These are phyloP conservation scores for Phengaris alcon DNA, from an alignment of 2,888 invertebrate species.

Conservation along the genomic window DNA sequence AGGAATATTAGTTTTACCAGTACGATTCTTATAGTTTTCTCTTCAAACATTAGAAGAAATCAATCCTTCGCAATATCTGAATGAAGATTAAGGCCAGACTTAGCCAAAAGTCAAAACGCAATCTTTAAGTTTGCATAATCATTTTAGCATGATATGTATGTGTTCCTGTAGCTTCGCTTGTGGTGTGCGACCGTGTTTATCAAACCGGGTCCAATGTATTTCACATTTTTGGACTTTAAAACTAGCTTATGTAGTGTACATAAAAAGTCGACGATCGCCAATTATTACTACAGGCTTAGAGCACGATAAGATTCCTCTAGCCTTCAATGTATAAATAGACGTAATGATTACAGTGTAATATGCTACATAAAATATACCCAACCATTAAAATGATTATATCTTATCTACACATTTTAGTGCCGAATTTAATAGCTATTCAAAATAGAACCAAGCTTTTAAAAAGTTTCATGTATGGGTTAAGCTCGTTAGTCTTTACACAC, in stretches of 20 bases:
- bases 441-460: background rate
- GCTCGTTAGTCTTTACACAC: background rate
- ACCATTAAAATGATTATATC: slow-evolving; percentile 6
- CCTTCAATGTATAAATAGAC: background rate
- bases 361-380: slow-evolving; percentile 11
- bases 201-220: slow-evolving; percentile 11
- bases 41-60: no score
- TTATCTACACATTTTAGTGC: background rate
- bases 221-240: background rate
- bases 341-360: slow-evolving; percentile 11
- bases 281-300: background rate
- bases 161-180: background rate
- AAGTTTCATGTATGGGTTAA: slow-evolving; percentile 1
- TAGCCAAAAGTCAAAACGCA: background rate
- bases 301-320: background rate
- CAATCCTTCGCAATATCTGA: no score
- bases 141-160: background rate
- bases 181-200: background rate
- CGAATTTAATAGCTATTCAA: background rate
- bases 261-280: background rate
- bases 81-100: background rate
- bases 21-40: no score
- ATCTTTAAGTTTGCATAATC: background rate
- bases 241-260: background rate
- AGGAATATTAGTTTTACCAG: no score